phyloP scores from a whole-genome alignment of 2,113 vertebrate genomes.

The Acrocephalus kingi region DNA sequence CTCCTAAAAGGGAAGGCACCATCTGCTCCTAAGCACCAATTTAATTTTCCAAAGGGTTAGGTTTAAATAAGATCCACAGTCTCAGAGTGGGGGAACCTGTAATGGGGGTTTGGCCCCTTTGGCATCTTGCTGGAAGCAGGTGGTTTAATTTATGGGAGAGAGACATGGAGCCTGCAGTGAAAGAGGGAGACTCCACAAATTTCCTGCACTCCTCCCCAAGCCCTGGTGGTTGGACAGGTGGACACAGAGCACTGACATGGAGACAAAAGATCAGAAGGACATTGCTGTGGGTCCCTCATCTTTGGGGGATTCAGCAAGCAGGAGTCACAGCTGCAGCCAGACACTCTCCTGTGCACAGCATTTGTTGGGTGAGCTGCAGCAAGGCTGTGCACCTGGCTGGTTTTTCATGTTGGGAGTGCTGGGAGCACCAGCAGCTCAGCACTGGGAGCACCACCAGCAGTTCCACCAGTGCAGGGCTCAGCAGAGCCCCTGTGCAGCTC shows the following conservation, averaged over 20 bases:
- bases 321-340: not conserved
- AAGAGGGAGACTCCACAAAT: not conserved
- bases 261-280: not conserved
- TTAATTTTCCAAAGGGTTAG: constrained; percentile 11
- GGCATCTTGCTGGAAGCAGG: not conserved
- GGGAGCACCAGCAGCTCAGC: not conserved
- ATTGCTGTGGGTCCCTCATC: not conserved
- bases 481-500: not conserved
- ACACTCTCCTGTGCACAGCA: accelerated
- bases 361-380: not conserved
- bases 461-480: not conserved
- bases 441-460: not conserved
- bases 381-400: not conserved
- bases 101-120: not conserved
- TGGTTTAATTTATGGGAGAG: not conserved
- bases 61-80: constrained; percentile 18
- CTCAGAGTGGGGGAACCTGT: not conserved
- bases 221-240: not conserved
- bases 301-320: not conserved
- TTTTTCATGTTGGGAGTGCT: not conserved
- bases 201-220: not conserved
- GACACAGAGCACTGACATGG: not conserved
- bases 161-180: not conserved
- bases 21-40: constrained; percentile 37
- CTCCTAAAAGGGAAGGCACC: constrained; percentile 28